phyloP scores from a whole-genome alignment of 1,140 invertebrate genomes.

The Halyomorpha halys region DNA sequence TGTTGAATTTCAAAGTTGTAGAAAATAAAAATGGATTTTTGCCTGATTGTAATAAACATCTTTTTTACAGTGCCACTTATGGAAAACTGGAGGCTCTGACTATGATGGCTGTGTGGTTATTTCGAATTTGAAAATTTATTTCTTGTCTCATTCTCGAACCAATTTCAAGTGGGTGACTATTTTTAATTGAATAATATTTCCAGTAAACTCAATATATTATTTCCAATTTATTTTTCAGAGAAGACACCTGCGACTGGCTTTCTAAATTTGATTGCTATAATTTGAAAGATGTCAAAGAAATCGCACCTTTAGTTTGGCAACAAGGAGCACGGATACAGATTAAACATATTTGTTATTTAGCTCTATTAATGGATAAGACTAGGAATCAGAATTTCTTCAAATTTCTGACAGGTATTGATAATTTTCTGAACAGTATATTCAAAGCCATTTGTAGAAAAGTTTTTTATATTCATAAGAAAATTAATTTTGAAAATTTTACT shows the following conservation, averaged over 20 bases:
- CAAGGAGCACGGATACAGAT: conserved; percentile 39
- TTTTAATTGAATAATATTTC: not conserved
- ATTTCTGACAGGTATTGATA: conserved; percentile 7
- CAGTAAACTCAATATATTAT: not conserved
- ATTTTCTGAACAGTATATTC: too few relatives aligned
- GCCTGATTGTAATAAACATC: too few relatives aligned
- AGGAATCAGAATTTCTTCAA: conserved; percentile 19
- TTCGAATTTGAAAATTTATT: conserved; percentile 43
- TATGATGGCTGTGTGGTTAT: conserved; percentile 43
- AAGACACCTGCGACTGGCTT: conserved; percentile 19
- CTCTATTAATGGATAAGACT: conserved; percentile 15
- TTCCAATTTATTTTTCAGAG: conserved; percentile 14
- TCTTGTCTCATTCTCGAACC: conserved; percentile 40
- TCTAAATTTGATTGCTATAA: conserved; percentile 16
- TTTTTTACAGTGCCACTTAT: conserved; percentile 23
- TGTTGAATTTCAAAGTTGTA: too few relatives aligned
- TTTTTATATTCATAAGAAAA: too few relatives aligned
- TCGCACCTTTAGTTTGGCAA: conserved; percentile 38
- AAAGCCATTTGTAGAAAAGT: too few relatives aligned
- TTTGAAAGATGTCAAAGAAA: conserved; percentile 26
- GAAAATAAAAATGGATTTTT: too few relatives aligned
- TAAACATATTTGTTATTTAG: conserved; percentile 30
- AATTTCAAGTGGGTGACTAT: conserved; percentile 36
- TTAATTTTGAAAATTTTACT: too few relatives aligned
- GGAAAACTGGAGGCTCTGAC: conserved; percentile 38